A percentile compares a stretch with the other conserved stretches of the same genome.
Evolutionary conservation across 2,113 vertebrate species (phyloP).

Genomic region (Perca fluviatilis): DNA sequence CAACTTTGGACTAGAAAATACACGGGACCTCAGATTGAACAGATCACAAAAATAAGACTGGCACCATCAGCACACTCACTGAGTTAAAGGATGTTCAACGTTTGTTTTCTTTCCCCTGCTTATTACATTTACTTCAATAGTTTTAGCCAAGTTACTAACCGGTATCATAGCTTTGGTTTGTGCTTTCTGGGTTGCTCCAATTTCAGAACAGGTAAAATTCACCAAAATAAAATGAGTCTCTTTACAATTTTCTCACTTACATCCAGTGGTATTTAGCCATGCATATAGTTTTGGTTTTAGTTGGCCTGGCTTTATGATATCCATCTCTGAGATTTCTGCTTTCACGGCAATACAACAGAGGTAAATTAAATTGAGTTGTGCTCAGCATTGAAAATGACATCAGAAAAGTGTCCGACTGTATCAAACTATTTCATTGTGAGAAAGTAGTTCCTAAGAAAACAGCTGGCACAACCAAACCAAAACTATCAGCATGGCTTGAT

Average conservation of each 20-base stretch:
- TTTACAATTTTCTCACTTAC: not conserved
- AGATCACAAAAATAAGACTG: conserved; percentile 30
- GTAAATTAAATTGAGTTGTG: not conserved
- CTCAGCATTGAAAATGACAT: not conserved
- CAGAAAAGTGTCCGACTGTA: not conserved
- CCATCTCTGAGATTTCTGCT: not conserved
- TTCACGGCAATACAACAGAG: not conserved
- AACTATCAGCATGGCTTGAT: not conserved
- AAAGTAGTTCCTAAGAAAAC: conserved; percentile 7
- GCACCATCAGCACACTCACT: conserved; percentile 4
- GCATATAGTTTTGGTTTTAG: conserved; percentile 7
- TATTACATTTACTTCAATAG: not conserved
- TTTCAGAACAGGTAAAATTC: not conserved
- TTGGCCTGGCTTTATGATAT: not conserved
- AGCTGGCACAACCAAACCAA: not conserved
- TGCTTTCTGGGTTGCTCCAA: not conserved
- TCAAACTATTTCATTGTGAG: not conserved
- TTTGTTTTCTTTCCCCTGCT: not conserved
- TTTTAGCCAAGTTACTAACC: not conserved
- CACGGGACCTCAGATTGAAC: not conserved
- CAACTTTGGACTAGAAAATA: conserved; percentile 9
- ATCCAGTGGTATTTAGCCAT: not conserved
- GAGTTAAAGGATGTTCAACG: conserved; percentile 40
- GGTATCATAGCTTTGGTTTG: not conserved
- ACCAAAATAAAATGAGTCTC: not conserved